Percentiles rank a stretch among this genome's conserved stretches.
phyloP scores from a whole-genome alignment of 2,797 vertebrate species.

The Melanogrammus aeglefinus region DNA sequence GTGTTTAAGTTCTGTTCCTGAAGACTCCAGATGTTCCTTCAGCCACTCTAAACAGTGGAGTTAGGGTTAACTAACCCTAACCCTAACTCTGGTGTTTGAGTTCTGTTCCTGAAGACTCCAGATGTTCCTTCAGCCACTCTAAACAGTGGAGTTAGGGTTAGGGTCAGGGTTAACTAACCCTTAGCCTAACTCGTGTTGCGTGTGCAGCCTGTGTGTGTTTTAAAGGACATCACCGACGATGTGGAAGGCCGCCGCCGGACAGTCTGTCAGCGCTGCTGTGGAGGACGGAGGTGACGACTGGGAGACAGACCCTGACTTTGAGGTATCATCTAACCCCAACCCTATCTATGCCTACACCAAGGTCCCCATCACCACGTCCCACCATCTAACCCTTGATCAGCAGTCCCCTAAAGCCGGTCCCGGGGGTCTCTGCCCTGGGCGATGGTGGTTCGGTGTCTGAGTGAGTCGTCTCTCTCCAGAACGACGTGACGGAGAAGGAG shows the following conservation, averaged over 20 bases:
- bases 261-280: conserved; percentile 69
- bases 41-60: neutral
- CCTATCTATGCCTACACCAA: neutral
- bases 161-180: too few species aligned
- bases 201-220: conserved; percentile 9
- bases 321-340: conserved; percentile 68
- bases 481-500: conserved; percentile 92
- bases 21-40: neutral
- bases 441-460: neutral
- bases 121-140: too few species aligned
- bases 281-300: conserved; percentile 86
- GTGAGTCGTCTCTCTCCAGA: conserved; percentile 66
- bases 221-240: conserved; percentile 67
- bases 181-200: too few species aligned
- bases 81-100: too few species aligned
- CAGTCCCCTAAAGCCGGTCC: neutral
- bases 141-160: too few species aligned
- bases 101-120: too few species aligned
- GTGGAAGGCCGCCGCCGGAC: conserved; percentile 93
- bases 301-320: conserved; percentile 97
- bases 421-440: neutral
- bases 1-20: neutral
- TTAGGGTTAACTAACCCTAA: neutral
- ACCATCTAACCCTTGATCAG: neutral
- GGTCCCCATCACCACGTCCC: neutral